Conservation (phyloP, 2,113 vertebrate genomes). For the Epinephelus cyanopodus region DNA sequence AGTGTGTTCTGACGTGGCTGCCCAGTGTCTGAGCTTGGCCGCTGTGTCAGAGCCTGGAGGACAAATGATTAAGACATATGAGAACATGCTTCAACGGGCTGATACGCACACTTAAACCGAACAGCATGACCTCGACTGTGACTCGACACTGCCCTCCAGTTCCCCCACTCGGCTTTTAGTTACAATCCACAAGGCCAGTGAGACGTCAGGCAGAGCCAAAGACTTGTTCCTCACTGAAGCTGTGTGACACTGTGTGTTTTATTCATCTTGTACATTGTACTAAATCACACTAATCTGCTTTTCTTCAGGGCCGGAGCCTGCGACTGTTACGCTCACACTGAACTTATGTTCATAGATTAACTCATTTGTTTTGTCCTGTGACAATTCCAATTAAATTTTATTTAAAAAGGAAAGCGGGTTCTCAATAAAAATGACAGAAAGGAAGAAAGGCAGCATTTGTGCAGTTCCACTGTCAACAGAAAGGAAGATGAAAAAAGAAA, state of each 20-base stretch:
- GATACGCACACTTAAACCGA: conserved; percentile 12
- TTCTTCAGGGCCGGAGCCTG: neutral
- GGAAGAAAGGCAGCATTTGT: neutral
- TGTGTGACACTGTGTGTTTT: neutral
- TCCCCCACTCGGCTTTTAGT: neutral
- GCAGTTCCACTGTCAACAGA: neutral
- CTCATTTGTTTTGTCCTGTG: neutral
- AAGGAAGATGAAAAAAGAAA: neutral
- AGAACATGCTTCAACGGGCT: conserved; percentile 8
- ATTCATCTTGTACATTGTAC: neutral
- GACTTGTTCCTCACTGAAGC: neutral
- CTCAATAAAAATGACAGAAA: neutral
- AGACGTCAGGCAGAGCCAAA: conserved; percentile 13
- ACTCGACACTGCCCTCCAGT: neutral
- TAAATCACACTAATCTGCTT: neutral
- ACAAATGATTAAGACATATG: conserved; percentile 50
- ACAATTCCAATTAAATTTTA: neutral
- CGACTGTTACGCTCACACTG: neutral
- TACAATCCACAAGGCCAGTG: conserved; percentile 19
- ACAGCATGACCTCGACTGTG: conserved; percentile 20
- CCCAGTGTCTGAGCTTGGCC: neutral
- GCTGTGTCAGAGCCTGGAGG: conserved; percentile 23
- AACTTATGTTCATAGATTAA: neutral
- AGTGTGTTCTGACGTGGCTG: conserved; percentile 6
- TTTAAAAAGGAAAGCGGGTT: neutral